Percentiles rank a stretch among this genome's conserved stretches.
Evolutionary conservation across 2,888 invertebrate species (phyloP).

Genomic region (Antitype chi): DNA sequence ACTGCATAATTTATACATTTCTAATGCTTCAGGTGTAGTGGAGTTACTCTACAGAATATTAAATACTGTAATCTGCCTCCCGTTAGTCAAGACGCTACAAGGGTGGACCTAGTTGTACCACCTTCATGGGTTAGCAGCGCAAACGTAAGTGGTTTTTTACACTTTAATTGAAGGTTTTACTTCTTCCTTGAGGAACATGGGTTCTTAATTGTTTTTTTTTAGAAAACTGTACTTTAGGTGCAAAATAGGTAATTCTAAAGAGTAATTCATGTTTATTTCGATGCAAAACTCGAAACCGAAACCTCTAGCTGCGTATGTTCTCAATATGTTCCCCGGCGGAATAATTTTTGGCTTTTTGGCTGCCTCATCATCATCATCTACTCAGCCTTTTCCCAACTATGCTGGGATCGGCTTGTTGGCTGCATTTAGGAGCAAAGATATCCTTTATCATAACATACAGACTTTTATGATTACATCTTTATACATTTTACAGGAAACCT

Average conservation of each 20-base stretch:
- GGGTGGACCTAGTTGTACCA: constrained; percentile 1
- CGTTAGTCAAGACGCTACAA: constrained; percentile 5
- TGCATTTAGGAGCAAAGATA: neutral
- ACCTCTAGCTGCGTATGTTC: neutral
- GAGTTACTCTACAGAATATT: constrained; percentile 20
- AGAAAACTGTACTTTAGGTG: neutral
- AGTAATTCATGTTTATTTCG: neutral
- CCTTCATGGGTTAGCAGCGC: neutral
- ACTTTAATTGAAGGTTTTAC: no score
- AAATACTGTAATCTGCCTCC: constrained; percentile 31
- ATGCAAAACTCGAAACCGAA: neutral
- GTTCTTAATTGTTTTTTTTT: neutral
- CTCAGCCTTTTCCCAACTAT: neutral
- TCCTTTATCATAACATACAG: neutral
- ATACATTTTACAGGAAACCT: neutral
- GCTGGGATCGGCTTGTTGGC: no score
- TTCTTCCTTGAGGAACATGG: neutral
- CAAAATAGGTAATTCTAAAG: neutral
- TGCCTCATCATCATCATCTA: no score
- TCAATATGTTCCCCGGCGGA: neutral
- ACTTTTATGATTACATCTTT: no score
- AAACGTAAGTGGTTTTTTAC: neutral
- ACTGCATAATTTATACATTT: neutral
- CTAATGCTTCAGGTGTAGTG: constrained; percentile 12
- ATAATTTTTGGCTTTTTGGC: no score